Base-by-base conservation (phyloP, 1,140 invertebrate species). In the Contarinia nasturtii region DNA sequence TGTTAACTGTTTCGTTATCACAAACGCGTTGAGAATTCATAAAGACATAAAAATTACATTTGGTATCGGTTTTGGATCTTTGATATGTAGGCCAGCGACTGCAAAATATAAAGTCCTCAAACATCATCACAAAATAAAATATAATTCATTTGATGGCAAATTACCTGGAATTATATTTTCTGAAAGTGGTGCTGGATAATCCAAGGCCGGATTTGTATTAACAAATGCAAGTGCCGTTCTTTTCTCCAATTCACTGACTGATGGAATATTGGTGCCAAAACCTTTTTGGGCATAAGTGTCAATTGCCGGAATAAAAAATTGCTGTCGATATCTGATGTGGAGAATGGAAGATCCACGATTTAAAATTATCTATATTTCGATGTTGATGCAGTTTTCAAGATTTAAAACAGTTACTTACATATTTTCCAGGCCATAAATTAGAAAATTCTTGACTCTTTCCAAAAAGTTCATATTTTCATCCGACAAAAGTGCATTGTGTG, bases 121-220 rank as follows among this genome's bases (percentile, higher is more conserved):
- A n/a, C n/a, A n/a, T n/a, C n/a, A n/a, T n/a, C n/a, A n/a, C n/a
- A n/a, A n/a, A n/a, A n/a, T n/a, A n/a, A n/a, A n/a, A n/a, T n/a
- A n/a, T n/a, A n/a, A n/a, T n/a, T n/a, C n/a, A n/a, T n/a, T n/a
- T n/a, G n/a, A n/a, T n/a, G n/a, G n/a, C n/a, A n/a, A n/a, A n/a
- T n/a, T n/a, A n/a, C n/a, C n/a, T n/a, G 70, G 64, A 17, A 75
- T 63, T 1, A 73, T 57, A 52, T 69, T 68, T 14, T 70, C 68
- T 5, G 66, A 51, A 22, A 69, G 45, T 7, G 67, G 60, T 42
- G 64, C 56, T 3, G 64, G 51, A 51, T 59, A 58, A 43, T 68
- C 63, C 4, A 69, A 48, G 2, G 58, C 53, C 7, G 65, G 59
- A 53, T 70, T 61, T 1, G 59, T 57, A 46, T 72, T 72, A 0